phyloP scores from a whole-genome alignment of 2,888 invertebrate genomes.

The Chorisops tibialis region DNA sequence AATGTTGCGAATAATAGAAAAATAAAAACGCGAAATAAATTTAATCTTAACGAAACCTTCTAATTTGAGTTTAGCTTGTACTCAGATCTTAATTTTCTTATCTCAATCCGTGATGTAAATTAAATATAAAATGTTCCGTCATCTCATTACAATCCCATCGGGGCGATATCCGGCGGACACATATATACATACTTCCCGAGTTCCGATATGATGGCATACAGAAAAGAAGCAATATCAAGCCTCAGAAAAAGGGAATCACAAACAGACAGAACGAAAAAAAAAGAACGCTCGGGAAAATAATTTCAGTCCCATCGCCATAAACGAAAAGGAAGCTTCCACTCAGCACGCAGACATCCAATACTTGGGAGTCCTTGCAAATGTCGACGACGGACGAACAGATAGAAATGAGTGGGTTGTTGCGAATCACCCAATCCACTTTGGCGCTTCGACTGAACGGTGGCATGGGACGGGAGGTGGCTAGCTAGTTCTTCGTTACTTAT shows the following conservation, averaged over 20 bases:
- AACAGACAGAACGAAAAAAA: not conserved
- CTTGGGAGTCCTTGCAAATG: slow-evolving; percentile 2
- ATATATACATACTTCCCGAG: not conserved
- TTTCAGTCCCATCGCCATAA: slow-evolving; percentile 5
- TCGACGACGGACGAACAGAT: not conserved
- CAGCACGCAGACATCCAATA: slow-evolving; percentile 16
- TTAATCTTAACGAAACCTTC: too few relatives aligned
- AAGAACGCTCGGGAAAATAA: slow-evolving; percentile 4
- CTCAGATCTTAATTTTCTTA: too few relatives aligned
- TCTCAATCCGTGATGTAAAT: not conserved
- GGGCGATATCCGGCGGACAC: slow-evolving; percentile 22
- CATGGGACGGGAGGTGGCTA: too few relatives aligned
- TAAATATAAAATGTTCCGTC: slow-evolving; percentile 9
- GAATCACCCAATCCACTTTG: too few relatives aligned
- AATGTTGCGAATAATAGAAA: too few relatives aligned
- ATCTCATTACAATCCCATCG: slow-evolving; percentile 23
- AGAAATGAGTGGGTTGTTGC: too few relatives aligned
- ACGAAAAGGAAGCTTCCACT: not conserved
- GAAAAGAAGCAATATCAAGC: not conserved
- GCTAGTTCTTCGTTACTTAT: too few relatives aligned
- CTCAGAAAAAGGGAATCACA: not conserved
- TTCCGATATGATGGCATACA: not conserved
- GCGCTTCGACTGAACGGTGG: too few relatives aligned
- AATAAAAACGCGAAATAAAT: too few relatives aligned
- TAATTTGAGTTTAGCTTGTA: too few relatives aligned